These are phyloP conservation scores for Streptopelia turtur DNA, from an alignment of 2,797 vertebrate species.

Conservation along the genomic window DNA sequence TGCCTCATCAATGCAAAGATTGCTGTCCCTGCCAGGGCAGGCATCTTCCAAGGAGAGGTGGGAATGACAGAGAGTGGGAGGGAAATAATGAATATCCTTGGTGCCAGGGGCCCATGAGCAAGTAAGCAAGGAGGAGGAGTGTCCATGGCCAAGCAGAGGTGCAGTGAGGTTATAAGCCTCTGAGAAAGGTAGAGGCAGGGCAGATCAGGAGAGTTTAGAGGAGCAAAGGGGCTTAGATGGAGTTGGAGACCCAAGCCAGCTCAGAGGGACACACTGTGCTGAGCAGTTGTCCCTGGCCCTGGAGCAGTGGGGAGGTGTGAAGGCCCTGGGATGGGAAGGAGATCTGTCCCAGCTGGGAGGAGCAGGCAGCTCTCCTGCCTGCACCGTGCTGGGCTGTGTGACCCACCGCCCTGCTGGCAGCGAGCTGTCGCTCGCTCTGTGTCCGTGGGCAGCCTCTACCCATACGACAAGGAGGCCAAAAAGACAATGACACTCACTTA, in stretches of 20 bases:
- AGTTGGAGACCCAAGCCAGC: not conserved
- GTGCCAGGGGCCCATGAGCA: fast-evolving
- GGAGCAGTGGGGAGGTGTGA: not conserved
- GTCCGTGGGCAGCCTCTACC: not conserved
- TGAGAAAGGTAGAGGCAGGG: not conserved
- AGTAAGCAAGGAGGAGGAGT: not conserved
- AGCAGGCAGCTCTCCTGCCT: not conserved
- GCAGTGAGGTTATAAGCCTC: not conserved
- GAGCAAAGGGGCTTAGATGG: not conserved
- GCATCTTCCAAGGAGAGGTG: not conserved
- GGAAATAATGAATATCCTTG: not conserved
- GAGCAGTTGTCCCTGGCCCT: not conserved
- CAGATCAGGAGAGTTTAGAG: not conserved
- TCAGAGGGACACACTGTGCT: not conserved
- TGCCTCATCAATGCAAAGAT: not conserved
- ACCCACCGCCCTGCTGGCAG: not conserved
- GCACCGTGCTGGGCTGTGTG: fast-evolving
- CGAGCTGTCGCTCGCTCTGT: fast-evolving
- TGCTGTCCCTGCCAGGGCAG: not conserved
- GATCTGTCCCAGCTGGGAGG: not conserved
- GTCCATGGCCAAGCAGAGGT: not conserved
- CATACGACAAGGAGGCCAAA: fast-evolving
- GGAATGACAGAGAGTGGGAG: fast-evolving
- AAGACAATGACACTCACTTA: not conserved
- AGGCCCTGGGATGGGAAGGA: not conserved